Base-by-base conservation (phyloP, 1,140 invertebrate genomes). In the Bombus pyrosoma region DNA sequence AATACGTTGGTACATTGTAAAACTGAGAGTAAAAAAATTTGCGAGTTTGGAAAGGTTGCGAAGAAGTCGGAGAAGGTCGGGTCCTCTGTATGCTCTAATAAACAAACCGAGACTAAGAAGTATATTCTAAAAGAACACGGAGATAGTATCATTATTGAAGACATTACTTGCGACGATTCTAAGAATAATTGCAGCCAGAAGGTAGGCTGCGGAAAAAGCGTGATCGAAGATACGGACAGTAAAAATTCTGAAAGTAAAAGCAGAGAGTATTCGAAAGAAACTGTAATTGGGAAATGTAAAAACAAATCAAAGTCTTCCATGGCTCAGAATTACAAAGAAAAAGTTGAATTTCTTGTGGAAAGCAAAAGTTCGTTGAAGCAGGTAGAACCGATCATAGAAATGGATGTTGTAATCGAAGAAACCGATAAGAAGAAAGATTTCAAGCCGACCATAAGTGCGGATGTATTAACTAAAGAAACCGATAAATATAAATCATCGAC, bases 141-240 rank as follows among this genome's bases (percentile, higher is more conserved):
- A 25, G 92, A 93, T 34, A 92, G 87, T 41, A 59, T 93, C 32
- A 68, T 93, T 1, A 86, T 92, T 25, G 89, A 92, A n/a, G 87
- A 90, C 13, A 82, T 80, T 8, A 64, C 43, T 18, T 75, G 64
- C 41, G 37, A 25, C 28, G 74, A 88, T 28, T 47, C 47, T 6
- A 74, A n/a, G 2, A 32, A 12, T 22, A 53, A 15, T n/a, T 71
- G 41, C 10, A 15, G 18, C 0, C 37, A 83, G 47, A 53, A 66
- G 28, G 71, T 83, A 62, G 59, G 66, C n/a, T 25, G 39, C 18
- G 41, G 80, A 3, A 88, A 72, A 39, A 87, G 28, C 28, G 86
- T 9, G 66, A 1, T 47, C 9, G 66, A 78, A 9, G 79, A 68
- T n/a, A 18, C 10, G 4, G 87, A 39, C 22, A 25, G 39, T 22